A percentile compares a stretch with the other conserved stretches of the same genome.
Conservation (phyloP, 1,140 invertebrate genomes). For the Drosophila busckii region DNA sequence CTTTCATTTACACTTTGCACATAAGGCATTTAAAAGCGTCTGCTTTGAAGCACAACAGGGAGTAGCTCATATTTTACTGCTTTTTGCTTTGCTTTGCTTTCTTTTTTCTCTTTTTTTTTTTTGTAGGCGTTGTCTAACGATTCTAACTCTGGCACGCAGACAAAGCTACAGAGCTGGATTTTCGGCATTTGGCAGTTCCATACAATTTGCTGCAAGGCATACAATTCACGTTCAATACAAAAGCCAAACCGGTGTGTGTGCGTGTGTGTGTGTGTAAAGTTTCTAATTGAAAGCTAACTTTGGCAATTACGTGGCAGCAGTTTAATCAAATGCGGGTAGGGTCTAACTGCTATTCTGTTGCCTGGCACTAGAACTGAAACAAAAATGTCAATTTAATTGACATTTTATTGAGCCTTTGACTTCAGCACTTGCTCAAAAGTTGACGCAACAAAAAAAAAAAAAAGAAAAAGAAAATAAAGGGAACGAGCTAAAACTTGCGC, state of each 20-base stretch:
- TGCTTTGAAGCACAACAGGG: conserved; percentile 50
- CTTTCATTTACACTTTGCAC: conserved; percentile 56
- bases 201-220: too few species aligned
- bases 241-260: conserved; percentile 37
- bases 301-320: conserved; percentile 68
- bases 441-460: conserved; percentile 34
- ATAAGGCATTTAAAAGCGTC: conserved; percentile 37
- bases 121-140: not conserved
- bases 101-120: not conserved
- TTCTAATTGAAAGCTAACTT: conserved; percentile 76
- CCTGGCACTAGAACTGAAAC: conserved; percentile 49
- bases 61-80: too few species aligned
- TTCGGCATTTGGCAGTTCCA: too few species aligned
- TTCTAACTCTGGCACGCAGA: conserved; percentile 19
- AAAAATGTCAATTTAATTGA: conserved; percentile 69
- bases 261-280: conserved; percentile 38
- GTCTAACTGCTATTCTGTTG: too few species aligned
- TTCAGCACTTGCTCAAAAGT: conserved; percentile 28
- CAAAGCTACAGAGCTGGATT: too few species aligned
- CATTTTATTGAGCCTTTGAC: conserved; percentile 63
- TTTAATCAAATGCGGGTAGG: conserved; percentile 60
- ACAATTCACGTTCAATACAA: conserved; percentile 51
- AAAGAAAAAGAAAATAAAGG: too few species aligned
- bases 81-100: conserved; percentile 54
- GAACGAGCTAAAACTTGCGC: too few species aligned